phyloP scores from a whole-genome alignment of 1,140 invertebrate species.

The Lutraria rhynchaena region DNA sequence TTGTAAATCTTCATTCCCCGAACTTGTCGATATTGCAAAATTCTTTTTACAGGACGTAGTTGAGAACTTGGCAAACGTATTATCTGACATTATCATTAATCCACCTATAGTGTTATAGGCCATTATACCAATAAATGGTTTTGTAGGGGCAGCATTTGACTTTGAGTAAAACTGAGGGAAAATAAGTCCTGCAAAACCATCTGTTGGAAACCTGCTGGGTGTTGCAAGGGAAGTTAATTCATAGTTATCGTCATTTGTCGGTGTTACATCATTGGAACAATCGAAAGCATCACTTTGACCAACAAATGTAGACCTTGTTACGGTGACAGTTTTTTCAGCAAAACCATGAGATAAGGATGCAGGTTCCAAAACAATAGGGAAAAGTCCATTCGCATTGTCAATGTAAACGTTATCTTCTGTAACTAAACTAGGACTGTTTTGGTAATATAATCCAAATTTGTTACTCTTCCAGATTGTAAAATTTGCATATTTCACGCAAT shows the following conservation, averaged over 20 bases:
- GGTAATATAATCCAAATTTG: slow-evolving; percentile 75
- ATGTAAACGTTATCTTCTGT: slow-evolving; percentile 58
- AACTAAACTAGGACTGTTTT: slow-evolving; percentile 52
- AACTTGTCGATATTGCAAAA: slow-evolving; percentile 68
- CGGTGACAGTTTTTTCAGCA: slow-evolving; percentile 62
- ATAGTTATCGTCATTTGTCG: slow-evolving; percentile 29
- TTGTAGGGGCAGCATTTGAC: slow-evolving; percentile 45
- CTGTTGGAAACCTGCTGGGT: not conserved
- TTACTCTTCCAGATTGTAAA: slow-evolving; percentile 69
- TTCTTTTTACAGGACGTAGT: slow-evolving; percentile 59
- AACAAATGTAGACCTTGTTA: slow-evolving; percentile 67
- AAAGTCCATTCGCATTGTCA: slow-evolving; percentile 71
- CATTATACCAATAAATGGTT: slow-evolving; percentile 46
- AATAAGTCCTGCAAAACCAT: slow-evolving; percentile 35
- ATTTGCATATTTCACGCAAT: slow-evolving; percentile 60
- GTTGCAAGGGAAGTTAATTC: not conserved
- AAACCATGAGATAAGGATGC: slow-evolving; percentile 55
- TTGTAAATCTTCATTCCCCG: slow-evolving; percentile 71
- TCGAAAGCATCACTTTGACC: slow-evolving; percentile 63
- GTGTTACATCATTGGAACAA: slow-evolving; percentile 19
- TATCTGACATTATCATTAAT: slow-evolving; percentile 31
- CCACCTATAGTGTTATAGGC: slow-evolving; percentile 48
- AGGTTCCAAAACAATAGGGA: slow-evolving; percentile 69
- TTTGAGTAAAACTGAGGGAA: slow-evolving; percentile 44
- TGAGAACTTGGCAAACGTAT: slow-evolving; percentile 67